A percentile compares a stretch with the other conserved stretches of the same genome.
phyloP scores from a whole-genome alignment of 2,797 vertebrate species.

The Vultur gryphus region DNA sequence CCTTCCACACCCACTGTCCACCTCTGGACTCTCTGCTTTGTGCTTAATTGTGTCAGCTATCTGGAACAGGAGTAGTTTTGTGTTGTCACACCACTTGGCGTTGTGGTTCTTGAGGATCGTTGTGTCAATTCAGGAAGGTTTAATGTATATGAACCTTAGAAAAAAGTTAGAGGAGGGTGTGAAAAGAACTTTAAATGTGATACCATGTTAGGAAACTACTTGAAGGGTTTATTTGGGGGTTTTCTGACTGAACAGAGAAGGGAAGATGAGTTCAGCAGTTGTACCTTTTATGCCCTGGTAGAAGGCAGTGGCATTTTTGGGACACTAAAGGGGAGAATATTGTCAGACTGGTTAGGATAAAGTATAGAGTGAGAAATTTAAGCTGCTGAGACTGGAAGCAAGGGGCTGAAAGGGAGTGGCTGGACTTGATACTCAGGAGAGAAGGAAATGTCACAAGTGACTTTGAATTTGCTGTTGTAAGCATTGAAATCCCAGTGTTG shows the following conservation, averaged over 20 bases:
- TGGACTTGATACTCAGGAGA: not conserved
- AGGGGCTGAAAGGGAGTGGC: not conserved
- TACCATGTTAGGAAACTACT: not conserved
- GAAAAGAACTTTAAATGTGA: not conserved
- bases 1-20: not conserved
- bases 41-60: not conserved
- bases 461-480: not conserved
- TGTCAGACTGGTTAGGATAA: not conserved
- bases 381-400: not conserved
- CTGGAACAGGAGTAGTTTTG: not conserved
- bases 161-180: not conserved
- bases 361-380: not conserved
- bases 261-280: not conserved
- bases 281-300: not conserved
- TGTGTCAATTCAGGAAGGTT: not conserved
- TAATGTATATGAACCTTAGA: not conserved
- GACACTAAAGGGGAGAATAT: not conserved
- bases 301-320: not conserved
- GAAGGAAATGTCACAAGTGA: not conserved
- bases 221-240: not conserved
- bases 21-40: not conserved
- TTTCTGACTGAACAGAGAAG: not conserved
- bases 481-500: not conserved
- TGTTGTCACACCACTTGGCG: rapidly evolving
- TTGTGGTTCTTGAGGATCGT: not conserved